phyloP scores from a whole-genome alignment of 2,888 invertebrate genomes.

The Linnaemya tessellans region DNA sequence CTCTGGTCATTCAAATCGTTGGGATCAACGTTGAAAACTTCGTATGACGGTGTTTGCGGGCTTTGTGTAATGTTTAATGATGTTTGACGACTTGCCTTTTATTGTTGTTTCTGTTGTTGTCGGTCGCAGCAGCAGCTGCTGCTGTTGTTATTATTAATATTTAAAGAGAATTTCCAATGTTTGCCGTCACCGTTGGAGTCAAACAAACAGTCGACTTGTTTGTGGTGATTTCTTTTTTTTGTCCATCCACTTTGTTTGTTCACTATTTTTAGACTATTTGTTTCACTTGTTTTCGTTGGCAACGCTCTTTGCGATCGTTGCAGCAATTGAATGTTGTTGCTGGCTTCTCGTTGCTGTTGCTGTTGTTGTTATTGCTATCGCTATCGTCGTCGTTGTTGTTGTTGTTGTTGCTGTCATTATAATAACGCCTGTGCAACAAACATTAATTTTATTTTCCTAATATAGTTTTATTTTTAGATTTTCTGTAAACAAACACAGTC shows the following conservation, averaged over 20 bases:
- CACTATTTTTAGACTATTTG: conserved; percentile 54
- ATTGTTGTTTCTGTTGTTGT: conserved; percentile 17
- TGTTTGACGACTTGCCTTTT: conserved; percentile 43
- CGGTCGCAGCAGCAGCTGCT: conserved; percentile 6
- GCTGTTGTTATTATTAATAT: conserved; percentile 36
- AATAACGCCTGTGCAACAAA: conserved; percentile 67
- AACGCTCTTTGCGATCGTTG: conserved; percentile 7
- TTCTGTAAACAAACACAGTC: conserved; percentile 46
- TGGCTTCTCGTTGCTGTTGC: conserved; percentile 1
- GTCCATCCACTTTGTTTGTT: conserved; percentile 37
- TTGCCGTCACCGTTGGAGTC: conserved; percentile 49
- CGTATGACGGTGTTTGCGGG: conserved; percentile 47
- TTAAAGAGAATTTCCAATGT: conserved; percentile 58
- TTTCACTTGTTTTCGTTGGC: conserved; percentile 15
- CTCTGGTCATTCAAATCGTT: conserved; percentile 72
- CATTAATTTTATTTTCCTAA: conserved; percentile 45
- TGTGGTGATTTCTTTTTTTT: conserved; percentile 8
- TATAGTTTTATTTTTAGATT: conserved; percentile 53
- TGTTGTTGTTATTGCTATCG: conserved; percentile 16
- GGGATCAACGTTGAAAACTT: conserved; percentile 67
- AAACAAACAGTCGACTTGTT: conserved; percentile 61
- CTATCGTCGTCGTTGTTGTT: background rate
- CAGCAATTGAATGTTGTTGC: background rate
- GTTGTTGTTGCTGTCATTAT: conserved; percentile 20
- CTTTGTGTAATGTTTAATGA: conserved; percentile 26